These are phyloP conservation scores for Chalcosyrphus nemorum DNA, from an alignment of 2,888 invertebrate species.

Conservation along the genomic window DNA sequence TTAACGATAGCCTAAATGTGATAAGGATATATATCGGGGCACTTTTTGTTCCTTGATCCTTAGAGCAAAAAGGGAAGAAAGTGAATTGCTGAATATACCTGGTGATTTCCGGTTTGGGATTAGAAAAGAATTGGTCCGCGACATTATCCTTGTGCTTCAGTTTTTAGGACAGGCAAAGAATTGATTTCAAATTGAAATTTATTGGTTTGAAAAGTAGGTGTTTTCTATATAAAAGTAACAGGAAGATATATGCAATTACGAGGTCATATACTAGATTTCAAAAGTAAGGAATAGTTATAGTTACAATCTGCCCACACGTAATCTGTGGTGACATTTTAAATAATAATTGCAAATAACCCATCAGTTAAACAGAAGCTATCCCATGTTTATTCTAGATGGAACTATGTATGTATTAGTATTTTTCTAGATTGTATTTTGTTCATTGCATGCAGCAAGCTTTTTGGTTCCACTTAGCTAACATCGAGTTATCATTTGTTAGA, in stretches of 20 bases:
- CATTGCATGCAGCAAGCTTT: too few species aligned
- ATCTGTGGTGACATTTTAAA: too few species aligned
- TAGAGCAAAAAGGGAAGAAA: background rate
- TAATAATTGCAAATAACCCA: too few species aligned
- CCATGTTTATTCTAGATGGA: too few species aligned
- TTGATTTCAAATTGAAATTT: slow-evolving; percentile 52
- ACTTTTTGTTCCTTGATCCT: background rate
- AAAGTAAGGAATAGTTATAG: too few species aligned
- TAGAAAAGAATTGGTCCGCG: slow-evolving; percentile 18
- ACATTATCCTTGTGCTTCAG: slow-evolving; percentile 15
- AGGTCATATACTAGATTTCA: background rate
- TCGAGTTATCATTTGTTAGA: too few species aligned
- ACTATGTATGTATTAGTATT: too few species aligned
- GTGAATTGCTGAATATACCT: slow-evolving; percentile 26
- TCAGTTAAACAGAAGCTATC: too few species aligned
- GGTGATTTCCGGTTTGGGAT: slow-evolving; percentile 39
- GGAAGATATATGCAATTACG: background rate
- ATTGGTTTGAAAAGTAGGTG: slow-evolving; percentile 8
- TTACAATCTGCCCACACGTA: too few species aligned
- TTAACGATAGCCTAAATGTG: slow-evolving; percentile 55
- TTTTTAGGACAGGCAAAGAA: background rate
- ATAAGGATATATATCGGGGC: slow-evolving; percentile 31
- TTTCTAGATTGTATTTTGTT: too few species aligned
- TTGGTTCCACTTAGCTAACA: too few species aligned
- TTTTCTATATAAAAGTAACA: background rate